Base-by-base conservation (phyloP, 92 coral and sea anemone species). In the Zoanthus sociatus region DNA sequence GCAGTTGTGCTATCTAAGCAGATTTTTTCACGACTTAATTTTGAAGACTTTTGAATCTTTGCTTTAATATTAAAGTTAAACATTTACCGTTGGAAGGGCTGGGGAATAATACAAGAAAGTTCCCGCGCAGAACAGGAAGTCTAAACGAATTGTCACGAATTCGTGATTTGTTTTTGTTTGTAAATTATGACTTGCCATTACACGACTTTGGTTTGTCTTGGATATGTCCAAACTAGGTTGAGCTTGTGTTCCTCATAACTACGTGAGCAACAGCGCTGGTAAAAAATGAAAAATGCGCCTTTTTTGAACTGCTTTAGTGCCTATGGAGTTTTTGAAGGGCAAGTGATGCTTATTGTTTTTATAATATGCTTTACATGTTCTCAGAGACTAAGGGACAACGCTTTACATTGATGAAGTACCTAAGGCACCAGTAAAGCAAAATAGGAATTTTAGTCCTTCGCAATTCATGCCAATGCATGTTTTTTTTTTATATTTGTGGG, bases 101-200 rank as follows among this genome's bases (percentile, higher is more conserved):
- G 48, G 6, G 32, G 72, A 9, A 11, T 11, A 17, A 14, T 67
- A 33, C 6, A 7, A 7, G 72, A 9, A 30, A 69, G 13, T 51
- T 63, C 82, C 63, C 82, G 67, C 66, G 60, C 82, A 77, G 75
- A 74, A 81, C 85, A 81, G 85, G 85, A 81, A 81, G 85, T 81
- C 75, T 26, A 81, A 81, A 81, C 61, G 13, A 45, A 13, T 20
- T 15, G 76, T 81, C 85, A 81, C 85, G 85, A 81, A 63, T 63
- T 67, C 54, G 84, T 33, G 37, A 37, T 37, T 37, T n/a, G 4
- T 75, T 47, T 48, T 46, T 47, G 17, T n/a, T 31, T 32, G 12
- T 69, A 18, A 7, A 53, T 46, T 13, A 30, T 10, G 51, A 50
- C 85, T 81, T 81, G 85, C 13, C 75, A 56, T 18, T 45, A 70